Percentiles rank a stretch among this genome's conserved stretches.
These are phyloP conservation scores for Cyprinodon tularosa DNA, from an alignment of 2,113 vertebrate species.

Conservation along the genomic window DNA sequence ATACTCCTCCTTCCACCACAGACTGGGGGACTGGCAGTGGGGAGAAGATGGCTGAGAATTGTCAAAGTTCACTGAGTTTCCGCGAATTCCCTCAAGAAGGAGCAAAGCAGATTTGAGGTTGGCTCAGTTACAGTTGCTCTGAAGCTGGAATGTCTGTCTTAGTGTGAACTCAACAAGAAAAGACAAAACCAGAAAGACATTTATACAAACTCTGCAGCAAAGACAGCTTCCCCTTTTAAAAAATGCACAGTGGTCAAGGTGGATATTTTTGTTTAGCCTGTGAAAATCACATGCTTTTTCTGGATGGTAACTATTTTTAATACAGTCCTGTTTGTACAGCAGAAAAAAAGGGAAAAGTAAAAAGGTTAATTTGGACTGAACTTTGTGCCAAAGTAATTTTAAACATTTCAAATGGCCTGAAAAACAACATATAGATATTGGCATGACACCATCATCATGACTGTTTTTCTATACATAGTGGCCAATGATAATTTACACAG, in stretches of 20 bases:
- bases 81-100: constrained; percentile 62
- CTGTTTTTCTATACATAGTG: too few species aligned
- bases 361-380: too few species aligned
- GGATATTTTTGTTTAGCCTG: constrained; percentile 24
- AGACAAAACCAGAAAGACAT: constrained; percentile 6
- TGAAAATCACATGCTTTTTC: not conserved
- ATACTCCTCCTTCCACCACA: constrained; percentile 45
- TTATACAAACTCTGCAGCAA: constrained; percentile 5
- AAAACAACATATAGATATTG: too few species aligned
- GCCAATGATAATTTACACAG: too few species aligned
- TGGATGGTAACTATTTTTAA: not conserved
- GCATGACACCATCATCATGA: too few species aligned
- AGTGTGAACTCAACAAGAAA: constrained; percentile 45
- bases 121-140: constrained; percentile 43
- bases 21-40: constrained; percentile 44
- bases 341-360: too few species aligned
- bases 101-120: constrained; percentile 54
- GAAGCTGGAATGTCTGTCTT: constrained; percentile 46
- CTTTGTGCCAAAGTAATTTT: too few species aligned
- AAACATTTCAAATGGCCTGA: too few species aligned
- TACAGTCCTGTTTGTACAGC: too few species aligned
- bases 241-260: not conserved
- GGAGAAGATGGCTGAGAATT: constrained; percentile 43
- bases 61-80: constrained; percentile 72
- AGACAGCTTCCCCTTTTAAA: not conserved